Evolutionary conservation across 2,797 vertebrate genomes (phyloP), one percentile per base, ranked within the genome.

Genomic region (Chelmon rostratus): DNA sequence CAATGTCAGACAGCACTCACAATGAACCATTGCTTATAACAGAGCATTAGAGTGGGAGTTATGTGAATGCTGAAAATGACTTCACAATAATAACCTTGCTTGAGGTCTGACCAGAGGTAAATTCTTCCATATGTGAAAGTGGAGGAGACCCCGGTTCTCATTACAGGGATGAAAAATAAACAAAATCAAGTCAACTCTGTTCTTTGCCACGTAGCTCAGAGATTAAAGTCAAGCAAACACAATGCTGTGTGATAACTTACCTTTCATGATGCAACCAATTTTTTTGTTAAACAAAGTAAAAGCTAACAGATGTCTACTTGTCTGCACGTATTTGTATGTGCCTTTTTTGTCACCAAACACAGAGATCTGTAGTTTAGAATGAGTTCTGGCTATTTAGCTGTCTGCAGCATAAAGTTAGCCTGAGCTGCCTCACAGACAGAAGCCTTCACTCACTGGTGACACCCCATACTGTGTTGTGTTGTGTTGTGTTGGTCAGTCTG

Each of bases 41-140:
- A 58, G 44, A 71, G 65, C 10, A 54, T 21, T 28, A 68, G 54
- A 52, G 35, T 62, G 52, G 64, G 38, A 68, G 57, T 0, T 37
- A 81, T 64, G 74, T 50, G 66, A 58, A 73, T 38, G 13, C 62
- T 66, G 57, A 78, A 76, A 88, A 84, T 69, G 25, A 74, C 68
- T 50, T 68, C 54, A 76, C 38, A 84, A 70, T 72, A 80, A 85
- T 65, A 82, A 79, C 6, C 53, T 68, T 59, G 66, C 78, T 74
- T 65, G 53, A 83, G 78, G 74, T 88, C 78, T 80, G 72, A 81
- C 66, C 67, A 58, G 85, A 84, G 78, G 70, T 82, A 88, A 91
- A 89, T 68, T 82, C 74, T 91, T 87, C 87, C 85, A 91, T 68
- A 88, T 90, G 86, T 72, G 83, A 88, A 86, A 85, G 68, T 85